These are phyloP conservation scores for Orthosia gracilis DNA, from an alignment of 2,888 invertebrate genomes.

Conservation along the genomic window DNA sequence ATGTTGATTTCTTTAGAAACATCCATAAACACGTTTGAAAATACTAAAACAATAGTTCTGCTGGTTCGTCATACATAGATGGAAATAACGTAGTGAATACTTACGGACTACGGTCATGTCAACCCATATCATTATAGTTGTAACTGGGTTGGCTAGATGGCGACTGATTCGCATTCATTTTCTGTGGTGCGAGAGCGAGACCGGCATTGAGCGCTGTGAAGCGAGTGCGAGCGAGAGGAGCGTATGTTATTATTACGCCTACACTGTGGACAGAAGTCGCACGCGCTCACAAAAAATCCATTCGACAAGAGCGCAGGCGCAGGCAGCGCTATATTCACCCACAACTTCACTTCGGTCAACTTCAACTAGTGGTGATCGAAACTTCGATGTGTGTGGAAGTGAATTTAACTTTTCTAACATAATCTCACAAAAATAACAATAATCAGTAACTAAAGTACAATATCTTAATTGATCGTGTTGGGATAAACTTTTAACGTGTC, in stretches of 20 bases:
- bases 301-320: conserved; percentile 88
- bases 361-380: conserved; percentile 90
- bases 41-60: conserved; percentile 36
- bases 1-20: not conserved
- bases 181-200: conserved; percentile 73
- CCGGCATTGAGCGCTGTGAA: conserved; percentile 33
- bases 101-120: conserved; percentile 61
- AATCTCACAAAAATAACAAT: conserved; percentile 90
- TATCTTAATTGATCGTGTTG: conserved; percentile 85
- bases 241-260: conserved; percentile 87
- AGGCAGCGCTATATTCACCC: conserved; percentile 89
- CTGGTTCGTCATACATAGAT: conserved; percentile 38
- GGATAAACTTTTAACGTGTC: conserved; percentile 87
- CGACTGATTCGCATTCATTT: conserved; percentile 76
- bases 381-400: conserved; percentile 91
- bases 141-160: conserved; percentile 84
- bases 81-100: conserved; percentile 46
- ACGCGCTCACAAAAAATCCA: conserved; percentile 89
- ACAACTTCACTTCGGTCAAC: conserved; percentile 91
- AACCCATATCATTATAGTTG: conserved; percentile 70
- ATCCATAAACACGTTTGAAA: not conserved
- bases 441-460: conserved; percentile 90
- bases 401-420: conserved; percentile 91
- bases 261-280: conserved; percentile 87
- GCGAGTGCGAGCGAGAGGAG: conserved; percentile 81